A percentile compares a stretch with the other conserved stretches of the same genome.
These are phyloP conservation scores for Enteromius fasciolatus DNA, from an alignment of 2,797 vertebrate species.

Conservation along the genomic window DNA sequence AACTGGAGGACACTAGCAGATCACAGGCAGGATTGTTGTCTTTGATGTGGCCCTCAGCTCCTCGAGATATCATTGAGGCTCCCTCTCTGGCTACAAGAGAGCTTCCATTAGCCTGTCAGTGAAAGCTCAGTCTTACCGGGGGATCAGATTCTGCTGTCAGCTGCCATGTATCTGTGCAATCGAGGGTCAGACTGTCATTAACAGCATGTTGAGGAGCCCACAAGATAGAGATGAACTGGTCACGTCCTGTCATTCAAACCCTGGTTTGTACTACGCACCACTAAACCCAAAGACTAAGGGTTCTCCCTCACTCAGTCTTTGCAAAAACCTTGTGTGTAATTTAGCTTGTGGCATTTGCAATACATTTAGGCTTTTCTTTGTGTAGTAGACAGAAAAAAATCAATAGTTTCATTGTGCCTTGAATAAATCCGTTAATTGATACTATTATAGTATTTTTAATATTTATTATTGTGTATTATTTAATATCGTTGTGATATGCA, in stretches of 20 bases:
- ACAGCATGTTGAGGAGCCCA: conserved; percentile 20
- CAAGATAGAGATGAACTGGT: conserved; percentile 28
- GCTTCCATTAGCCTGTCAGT: conserved; percentile 60
- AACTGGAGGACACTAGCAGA: conserved; percentile 51
- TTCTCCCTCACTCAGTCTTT: neutral
- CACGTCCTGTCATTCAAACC: conserved; percentile 24
- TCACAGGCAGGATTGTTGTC: conserved; percentile 60
- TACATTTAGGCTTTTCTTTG: neutral
- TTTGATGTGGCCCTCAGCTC: conserved; percentile 58
- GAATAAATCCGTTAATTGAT: neutral
- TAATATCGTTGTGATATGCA: no score
- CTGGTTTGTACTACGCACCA: neutral
- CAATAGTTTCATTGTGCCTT: neutral
- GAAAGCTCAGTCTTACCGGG: conserved; percentile 1
- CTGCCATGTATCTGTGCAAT: conserved; percentile 39
- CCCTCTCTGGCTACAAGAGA: conserved; percentile 33
- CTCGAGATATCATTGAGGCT: conserved; percentile 42
- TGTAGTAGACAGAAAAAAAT: neutral
- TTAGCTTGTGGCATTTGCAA: neutral
- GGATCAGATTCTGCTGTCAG: conserved; percentile 56
- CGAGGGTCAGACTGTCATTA: conserved; percentile 41
- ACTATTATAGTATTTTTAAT: neutral
- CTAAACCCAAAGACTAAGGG: conserved; percentile 5
- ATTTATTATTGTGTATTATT: neutral
- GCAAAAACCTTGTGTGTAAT: neutral